Conservation (phyloP, 2,113 vertebrate genomes). For the Sigmodon hispidus region DNA sequence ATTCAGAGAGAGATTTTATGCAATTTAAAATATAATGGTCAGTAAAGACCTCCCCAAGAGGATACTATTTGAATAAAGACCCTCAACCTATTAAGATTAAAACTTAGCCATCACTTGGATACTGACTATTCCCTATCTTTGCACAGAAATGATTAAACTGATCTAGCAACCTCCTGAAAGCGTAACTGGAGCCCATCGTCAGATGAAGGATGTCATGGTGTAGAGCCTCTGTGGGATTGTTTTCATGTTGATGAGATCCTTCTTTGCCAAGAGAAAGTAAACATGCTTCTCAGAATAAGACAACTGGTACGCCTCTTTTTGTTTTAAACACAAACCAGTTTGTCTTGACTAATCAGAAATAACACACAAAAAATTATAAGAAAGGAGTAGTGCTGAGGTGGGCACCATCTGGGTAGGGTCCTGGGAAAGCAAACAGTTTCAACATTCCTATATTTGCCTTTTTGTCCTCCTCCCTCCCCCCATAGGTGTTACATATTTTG, state of each 20-base stretch:
- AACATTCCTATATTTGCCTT: not conserved
- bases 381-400: not conserved
- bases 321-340: constrained; percentile 20
- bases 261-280: not conserved
- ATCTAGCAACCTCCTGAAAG: not conserved
- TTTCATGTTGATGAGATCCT: not conserved
- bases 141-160: not conserved
- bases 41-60: not conserved
- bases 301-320: not conserved
- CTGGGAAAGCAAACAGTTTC: not conserved
- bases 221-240: not conserved
- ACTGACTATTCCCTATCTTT: not conserved
- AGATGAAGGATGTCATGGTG: not conserved
- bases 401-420: not conserved
- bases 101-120: not conserved
- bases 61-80: not conserved
- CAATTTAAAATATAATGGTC: not conserved
- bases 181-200: not conserved
- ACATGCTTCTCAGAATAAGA: not conserved
- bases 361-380: not conserved
- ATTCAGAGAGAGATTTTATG: not conserved
- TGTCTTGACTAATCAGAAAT: constrained; percentile 13
- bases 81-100: not conserved
- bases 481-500: not conserved
- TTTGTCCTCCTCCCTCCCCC: no score